Conservation (phyloP, 2,113 vertebrate species). For the Hemicordylus capensis region DNA sequence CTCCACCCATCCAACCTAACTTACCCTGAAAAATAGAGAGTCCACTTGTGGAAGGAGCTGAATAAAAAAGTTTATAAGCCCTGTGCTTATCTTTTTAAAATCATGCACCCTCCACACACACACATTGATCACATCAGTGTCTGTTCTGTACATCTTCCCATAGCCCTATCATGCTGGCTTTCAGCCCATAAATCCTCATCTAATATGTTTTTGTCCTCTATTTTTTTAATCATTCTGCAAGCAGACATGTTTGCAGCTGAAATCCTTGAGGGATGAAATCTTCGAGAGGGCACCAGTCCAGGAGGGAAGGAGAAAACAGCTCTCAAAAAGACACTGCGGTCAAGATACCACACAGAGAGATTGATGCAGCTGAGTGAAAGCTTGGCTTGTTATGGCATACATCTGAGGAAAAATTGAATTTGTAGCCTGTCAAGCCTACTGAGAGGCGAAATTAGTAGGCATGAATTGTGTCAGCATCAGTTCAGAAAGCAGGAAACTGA, state of each 20-base stretch:
- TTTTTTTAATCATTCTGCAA: background rate
- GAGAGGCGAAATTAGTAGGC: constrained; percentile 33
- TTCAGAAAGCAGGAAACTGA: background rate
- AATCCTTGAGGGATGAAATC: background rate
- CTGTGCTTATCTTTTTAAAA: background rate
- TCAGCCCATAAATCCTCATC: background rate
- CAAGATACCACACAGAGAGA: background rate
- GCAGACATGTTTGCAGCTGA: background rate
- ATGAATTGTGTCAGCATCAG: background rate
- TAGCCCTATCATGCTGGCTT: background rate
- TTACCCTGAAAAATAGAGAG: background rate
- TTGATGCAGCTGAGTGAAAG: background rate
- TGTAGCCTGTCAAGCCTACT: background rate
- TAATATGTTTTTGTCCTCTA: background rate
- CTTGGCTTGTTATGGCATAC: background rate
- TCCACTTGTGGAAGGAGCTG: background rate
- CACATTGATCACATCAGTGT: background rate
- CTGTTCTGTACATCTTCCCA: background rate
- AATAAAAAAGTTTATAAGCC: background rate
- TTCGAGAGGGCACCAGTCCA: fast-evolving
- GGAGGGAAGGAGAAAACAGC: background rate
- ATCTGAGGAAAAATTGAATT: background rate
- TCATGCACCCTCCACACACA: background rate
- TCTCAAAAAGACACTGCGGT: fast-evolving
- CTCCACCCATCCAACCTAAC: background rate